Evolutionary conservation across 2,797 vertebrate genomes (phyloP).

Genomic region (Scarus forsteni): DNA sequence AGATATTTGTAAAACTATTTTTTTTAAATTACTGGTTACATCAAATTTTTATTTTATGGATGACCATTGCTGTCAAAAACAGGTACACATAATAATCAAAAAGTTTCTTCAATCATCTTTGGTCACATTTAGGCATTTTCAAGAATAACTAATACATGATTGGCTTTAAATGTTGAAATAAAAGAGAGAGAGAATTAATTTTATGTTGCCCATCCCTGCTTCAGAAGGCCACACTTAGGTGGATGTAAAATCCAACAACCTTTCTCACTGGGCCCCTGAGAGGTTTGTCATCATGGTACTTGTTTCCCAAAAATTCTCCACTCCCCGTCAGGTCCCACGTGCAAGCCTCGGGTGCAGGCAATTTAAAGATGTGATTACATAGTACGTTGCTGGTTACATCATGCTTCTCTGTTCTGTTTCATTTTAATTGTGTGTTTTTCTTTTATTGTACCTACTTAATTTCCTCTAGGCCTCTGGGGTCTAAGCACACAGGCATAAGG

Average conservation of each 20-base stretch:
- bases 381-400: constrained; percentile 66
- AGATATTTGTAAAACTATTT: too few relatives aligned
- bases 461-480: constrained; percentile 58
- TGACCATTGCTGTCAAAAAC: too few relatives aligned
- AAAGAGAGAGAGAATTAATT: too few relatives aligned
- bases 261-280: constrained; percentile 26
- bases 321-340: constrained; percentile 57
- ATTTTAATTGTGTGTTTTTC: constrained; percentile 33
- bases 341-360: constrained; percentile 59
- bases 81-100: too few relatives aligned
- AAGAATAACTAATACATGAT: too few relatives aligned
- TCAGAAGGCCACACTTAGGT: constrained; percentile 20
- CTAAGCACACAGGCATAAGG: constrained; percentile 66
- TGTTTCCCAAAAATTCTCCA: constrained; percentile 37
- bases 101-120: too few relatives aligned
- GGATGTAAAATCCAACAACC: constrained; percentile 25
- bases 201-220: constrained; percentile 1
- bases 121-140: too few relatives aligned
- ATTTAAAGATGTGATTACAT: constrained; percentile 69
- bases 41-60: too few relatives aligned
- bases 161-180: too few relatives aligned
- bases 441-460: constrained; percentile 54
- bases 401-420: constrained; percentile 52
- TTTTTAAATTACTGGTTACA: too few relatives aligned
- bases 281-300: constrained; percentile 65